These are phyloP conservation scores for Pseudanteris insignis DNA, from an alignment of 2,888 invertebrate species.

Conservation along the genomic window DNA sequence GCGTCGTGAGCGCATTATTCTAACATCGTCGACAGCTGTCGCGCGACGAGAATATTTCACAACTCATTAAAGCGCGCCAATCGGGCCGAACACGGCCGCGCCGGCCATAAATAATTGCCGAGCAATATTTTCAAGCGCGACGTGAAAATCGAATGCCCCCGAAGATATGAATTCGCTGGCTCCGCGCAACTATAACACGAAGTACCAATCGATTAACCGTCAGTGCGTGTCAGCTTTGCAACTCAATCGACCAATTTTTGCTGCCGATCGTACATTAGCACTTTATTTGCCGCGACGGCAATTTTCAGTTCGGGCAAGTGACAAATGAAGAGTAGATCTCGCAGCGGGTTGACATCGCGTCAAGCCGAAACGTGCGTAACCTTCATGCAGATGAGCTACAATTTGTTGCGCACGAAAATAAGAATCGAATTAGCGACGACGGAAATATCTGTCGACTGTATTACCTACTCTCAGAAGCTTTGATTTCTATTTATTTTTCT, in stretches of 20 bases:
- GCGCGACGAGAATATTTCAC: constrained; percentile 19
- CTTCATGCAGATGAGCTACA: constrained; percentile 23
- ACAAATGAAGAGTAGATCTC: constrained; percentile 39
- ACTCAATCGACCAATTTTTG: constrained; percentile 37
- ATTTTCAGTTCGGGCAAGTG: constrained; percentile 37
- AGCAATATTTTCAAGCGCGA: constrained; percentile 8
- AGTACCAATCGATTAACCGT: constrained; percentile 41
- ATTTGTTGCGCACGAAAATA: constrained; percentile 11
- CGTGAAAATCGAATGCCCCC: constrained; percentile 13
- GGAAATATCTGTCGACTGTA: constrained; percentile 1
- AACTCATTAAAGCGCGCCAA: constrained; percentile 24
- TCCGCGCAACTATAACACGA: constrained; percentile 29
- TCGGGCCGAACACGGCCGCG: constrained; percentile 4
- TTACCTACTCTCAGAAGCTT: neutral
- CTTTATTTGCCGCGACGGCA: constrained; percentile 37
- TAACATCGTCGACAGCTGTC: constrained; percentile 11
- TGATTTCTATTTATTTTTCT: neutral
- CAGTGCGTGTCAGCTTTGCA: constrained; percentile 39
- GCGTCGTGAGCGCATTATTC: constrained; percentile 2
- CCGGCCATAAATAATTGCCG: constrained; percentile 16
- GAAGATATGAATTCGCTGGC: constrained; percentile 36
- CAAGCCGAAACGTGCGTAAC: constrained; percentile 22
- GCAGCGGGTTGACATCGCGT: constrained; percentile 24
- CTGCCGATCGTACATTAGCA: constrained; percentile 42
- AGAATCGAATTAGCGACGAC: neutral